A percentile compares a stretch with the other conserved stretches of the same genome.
Evolutionary conservation across 2,888 invertebrate species (phyloP).

Genomic region (Abrostola tripartita): DNA sequence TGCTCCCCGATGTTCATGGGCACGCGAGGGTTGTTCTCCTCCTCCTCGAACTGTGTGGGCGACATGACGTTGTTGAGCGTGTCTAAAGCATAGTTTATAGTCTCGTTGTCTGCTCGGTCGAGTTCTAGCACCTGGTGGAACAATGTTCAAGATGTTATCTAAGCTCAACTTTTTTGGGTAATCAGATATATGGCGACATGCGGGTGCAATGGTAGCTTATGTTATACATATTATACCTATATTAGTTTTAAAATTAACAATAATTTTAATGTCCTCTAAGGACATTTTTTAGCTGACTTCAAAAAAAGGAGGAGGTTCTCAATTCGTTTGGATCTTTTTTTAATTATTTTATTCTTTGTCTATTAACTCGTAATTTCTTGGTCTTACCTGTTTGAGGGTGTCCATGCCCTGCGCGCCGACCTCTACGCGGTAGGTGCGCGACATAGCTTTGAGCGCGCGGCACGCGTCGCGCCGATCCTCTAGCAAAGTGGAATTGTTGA

Average conservation of each 20-base stretch:
- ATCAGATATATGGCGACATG: not conserved
- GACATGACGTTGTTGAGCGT: conserved; percentile 97
- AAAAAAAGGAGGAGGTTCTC: too few species aligned
- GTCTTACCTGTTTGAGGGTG: conserved; percentile 89
- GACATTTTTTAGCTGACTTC: too few species aligned
- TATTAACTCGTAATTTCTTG: not conserved
- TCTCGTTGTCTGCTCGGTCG: conserved; percentile 97
- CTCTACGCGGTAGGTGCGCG: conserved; percentile 97
- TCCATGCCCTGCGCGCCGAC: conserved; percentile 98
- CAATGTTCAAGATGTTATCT: not conserved
- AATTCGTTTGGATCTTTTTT: too few species aligned
- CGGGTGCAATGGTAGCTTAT: too few species aligned
- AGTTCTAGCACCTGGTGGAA: conserved; percentile 92
- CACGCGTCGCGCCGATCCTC: conserved; percentile 99
- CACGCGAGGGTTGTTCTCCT: conserved; percentile 90
- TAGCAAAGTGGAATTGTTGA: conserved; percentile 96
- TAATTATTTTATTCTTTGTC: too few species aligned
- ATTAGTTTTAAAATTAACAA: too few species aligned
- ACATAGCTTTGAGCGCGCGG: conserved; percentile 96
- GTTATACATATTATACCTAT: too few species aligned
- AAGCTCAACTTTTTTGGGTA: not conserved
- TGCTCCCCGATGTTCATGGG: conserved; percentile 95
- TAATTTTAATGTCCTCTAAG: too few species aligned
- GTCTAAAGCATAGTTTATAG: conserved; percentile 96
- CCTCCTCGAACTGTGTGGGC: conserved; percentile 94